These are phyloP conservation scores for Scotopteryx bipunctaria DNA, from an alignment of 2,888 invertebrate species.

Conservation along the genomic window DNA sequence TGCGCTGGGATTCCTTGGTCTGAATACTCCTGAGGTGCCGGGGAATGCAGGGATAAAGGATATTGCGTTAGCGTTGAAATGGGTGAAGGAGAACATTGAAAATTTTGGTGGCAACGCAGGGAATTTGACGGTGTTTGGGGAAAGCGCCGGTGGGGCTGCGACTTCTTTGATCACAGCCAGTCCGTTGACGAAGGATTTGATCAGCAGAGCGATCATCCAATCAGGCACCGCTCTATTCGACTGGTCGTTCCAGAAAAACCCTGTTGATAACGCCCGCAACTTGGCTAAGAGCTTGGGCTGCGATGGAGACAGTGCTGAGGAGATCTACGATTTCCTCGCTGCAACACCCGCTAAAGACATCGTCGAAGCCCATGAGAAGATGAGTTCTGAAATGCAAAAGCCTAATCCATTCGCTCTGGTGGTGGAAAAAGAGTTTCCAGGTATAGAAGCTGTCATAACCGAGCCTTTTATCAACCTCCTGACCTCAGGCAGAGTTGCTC, in stretches of 20 bases:
- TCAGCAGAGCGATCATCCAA: constrained; percentile 69
- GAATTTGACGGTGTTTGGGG: constrained; percentile 71
- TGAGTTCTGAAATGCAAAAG: constrained; percentile 41
- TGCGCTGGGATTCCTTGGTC: constrained; percentile 66
- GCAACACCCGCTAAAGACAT: constrained; percentile 65
- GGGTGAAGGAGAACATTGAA: constrained; percentile 71
- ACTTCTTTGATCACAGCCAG: constrained; percentile 64
- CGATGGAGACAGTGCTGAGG: constrained; percentile 60
- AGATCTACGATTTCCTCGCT: constrained; percentile 64
- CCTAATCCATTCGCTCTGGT: constrained; percentile 51
- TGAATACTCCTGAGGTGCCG: constrained; percentile 73
- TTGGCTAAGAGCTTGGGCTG: constrained; percentile 62
- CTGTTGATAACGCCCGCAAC: constrained; percentile 59
- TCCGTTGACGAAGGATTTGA: constrained; percentile 61
- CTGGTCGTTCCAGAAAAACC: constrained; percentile 57
- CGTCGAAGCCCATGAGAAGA: constrained; percentile 54
- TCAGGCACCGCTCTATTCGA: constrained; percentile 60
- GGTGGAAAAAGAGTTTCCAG: constrained; percentile 70
- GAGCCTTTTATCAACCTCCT: constrained; percentile 64
- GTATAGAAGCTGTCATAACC: constrained; percentile 61
- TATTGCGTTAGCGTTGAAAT: constrained; percentile 64
- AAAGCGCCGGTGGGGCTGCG: constrained; percentile 63
- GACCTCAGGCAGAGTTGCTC: constrained; percentile 65
- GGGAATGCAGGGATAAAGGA: constrained; percentile 77
- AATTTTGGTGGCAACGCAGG: constrained; percentile 72